Evolutionary conservation across 2,797 vertebrate genomes (phyloP).

Genomic region (Agapornis canus): DNA sequence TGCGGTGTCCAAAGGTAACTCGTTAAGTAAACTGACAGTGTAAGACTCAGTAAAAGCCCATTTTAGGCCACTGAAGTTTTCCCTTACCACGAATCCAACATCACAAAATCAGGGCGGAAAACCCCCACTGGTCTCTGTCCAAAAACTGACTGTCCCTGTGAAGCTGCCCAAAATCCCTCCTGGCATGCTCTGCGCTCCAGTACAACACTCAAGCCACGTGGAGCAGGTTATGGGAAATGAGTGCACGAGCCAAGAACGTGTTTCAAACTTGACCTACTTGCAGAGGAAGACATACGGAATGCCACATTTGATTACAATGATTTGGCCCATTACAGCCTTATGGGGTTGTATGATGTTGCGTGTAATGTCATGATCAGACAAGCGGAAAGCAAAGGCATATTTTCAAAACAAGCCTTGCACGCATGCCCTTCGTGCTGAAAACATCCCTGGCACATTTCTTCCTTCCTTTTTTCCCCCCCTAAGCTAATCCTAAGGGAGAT

Average conservation of each 20-base stretch:
- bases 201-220: neutral
- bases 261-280: conserved; percentile 92
- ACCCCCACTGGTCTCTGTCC: neutral
- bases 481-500: conserved; percentile 7
- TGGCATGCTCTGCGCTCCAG: neutral
- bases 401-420: conserved; percentile 78
- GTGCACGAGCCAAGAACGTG: conserved; percentile 45
- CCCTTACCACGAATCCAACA: neutral
- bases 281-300: conserved; percentile 77
- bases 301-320: conserved; percentile 87
- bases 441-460: conserved; percentile 19
- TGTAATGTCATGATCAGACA: conserved; percentile 78
- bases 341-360: conserved; percentile 78
- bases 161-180: conserved; percentile 20
- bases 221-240: conserved; percentile 63
- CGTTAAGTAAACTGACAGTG: neutral
- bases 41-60: neutral
- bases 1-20: neutral
- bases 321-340: conserved; percentile 76
- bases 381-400: conserved; percentile 82
- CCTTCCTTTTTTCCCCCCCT: fast-evolving
- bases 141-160: conserved; percentile 8
- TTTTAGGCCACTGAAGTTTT: neutral
- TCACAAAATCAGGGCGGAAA: neutral
- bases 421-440: conserved; percentile 61